Evolutionary conservation across 2,888 invertebrate genomes (phyloP).

Genomic region (Augiades crinisus): DNA sequence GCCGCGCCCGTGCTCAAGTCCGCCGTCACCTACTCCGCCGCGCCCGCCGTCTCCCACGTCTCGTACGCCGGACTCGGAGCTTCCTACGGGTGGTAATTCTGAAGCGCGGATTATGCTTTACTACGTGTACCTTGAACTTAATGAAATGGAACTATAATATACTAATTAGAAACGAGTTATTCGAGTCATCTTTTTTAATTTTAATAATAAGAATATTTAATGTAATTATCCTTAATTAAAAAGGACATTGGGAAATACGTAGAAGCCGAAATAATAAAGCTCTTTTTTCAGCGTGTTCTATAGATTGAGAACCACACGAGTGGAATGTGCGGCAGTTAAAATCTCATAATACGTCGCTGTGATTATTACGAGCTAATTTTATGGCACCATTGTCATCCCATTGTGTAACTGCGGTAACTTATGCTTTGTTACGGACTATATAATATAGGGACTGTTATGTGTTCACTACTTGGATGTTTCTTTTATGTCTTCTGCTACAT

Average conservation of each 20-base stretch:
- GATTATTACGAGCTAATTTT: constrained; percentile 39
- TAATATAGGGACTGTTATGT: constrained; percentile 2
- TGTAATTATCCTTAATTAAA: too few species aligned
- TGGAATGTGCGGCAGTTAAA: not conserved
- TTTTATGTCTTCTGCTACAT: constrained; percentile 1
- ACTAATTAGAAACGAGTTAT: too few species aligned
- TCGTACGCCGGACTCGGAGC: constrained; percentile 82
- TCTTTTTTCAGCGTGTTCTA: too few species aligned
- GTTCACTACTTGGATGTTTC: not conserved
- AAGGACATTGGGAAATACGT: too few species aligned
- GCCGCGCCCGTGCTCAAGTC: constrained; percentile 35
- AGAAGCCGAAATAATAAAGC: too few species aligned
- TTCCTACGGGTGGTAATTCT: constrained; percentile 70
- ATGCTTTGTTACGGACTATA: constrained; percentile 26
- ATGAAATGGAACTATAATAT: too few species aligned
- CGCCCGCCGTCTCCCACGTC: constrained; percentile 81
- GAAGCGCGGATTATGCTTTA: too few species aligned
- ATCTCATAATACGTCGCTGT: constrained; percentile 21
- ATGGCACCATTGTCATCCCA: constrained; percentile 41
- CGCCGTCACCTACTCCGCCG: constrained; percentile 40
- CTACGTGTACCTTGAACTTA: too few species aligned
- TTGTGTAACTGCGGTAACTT: constrained; percentile 37
- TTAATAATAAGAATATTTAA: too few species aligned
- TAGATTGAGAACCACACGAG: too few species aligned
- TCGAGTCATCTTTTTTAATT: too few species aligned